phyloP scores from a whole-genome alignment of 2,888 invertebrate species.

The Phyllotreta cruciferae region DNA sequence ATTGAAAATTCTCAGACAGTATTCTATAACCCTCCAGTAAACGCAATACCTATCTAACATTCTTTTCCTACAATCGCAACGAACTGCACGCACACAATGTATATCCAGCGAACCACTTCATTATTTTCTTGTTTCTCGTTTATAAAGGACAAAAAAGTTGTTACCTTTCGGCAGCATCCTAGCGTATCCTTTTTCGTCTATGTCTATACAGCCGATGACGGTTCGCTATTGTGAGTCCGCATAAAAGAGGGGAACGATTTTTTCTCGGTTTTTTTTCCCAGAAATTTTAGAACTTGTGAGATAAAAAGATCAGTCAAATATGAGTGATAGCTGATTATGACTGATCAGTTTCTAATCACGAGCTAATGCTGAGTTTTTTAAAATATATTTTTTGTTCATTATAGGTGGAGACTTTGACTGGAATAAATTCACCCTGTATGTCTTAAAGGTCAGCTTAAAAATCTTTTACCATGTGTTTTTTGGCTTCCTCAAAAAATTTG shows the following conservation, averaged over 20 bases:
- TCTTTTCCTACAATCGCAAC: slow-evolving; percentile 11
- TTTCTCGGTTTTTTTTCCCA: slow-evolving; percentile 23
- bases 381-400: no score
- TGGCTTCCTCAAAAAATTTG: no score
- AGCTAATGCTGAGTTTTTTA: no score
- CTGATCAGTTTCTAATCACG: slow-evolving; percentile 7
- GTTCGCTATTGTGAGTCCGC: slow-evolving; percentile 22
- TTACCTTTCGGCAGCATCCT: slow-evolving; percentile 28
- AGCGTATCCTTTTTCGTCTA: slow-evolving; percentile 27
- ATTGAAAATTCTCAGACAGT: no score
- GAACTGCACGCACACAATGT: slow-evolving; percentile 4
- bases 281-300: slow-evolving; percentile 17
- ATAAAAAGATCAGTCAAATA: slow-evolving; percentile 24
- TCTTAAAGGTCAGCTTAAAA: no score
- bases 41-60: slow-evolving; percentile 9
- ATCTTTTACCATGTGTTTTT: no score
- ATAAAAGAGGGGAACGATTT: slow-evolving; percentile 27
- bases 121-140: slow-evolving; percentile 28
- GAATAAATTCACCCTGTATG: no score
- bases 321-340: slow-evolving; percentile 27
- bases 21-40: no score
- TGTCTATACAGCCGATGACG: slow-evolving; percentile 22
- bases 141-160: slow-evolving; percentile 25
- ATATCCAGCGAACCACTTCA: slow-evolving; percentile 25
- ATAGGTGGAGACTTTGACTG: no score